Base-by-base conservation (phyloP, 1,140 invertebrate genomes). In the Brachionus rubens region DNA sequence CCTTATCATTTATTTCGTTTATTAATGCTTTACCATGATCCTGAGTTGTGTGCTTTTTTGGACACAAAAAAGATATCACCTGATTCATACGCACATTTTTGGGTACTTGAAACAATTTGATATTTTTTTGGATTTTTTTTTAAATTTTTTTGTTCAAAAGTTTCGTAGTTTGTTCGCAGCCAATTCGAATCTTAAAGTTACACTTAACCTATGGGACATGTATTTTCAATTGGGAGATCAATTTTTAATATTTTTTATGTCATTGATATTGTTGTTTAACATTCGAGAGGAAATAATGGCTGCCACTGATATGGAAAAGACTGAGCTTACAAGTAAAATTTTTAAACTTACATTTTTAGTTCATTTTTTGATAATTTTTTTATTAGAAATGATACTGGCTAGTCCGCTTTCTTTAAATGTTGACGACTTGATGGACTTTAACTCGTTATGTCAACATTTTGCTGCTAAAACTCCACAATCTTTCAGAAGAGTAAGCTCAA, bases 181-280 rank as follows among this genome's bases (percentile, higher is more conserved):
- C 21, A 90, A 90, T 26, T 96, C 94, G 83, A 90, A 88, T 79
- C 86, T 96, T 59, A 89, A 91, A 78, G 91, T 95, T 7, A 91
- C 92, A 65, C 88, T 91, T 75, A 89, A 89, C 78, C 92, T 99
- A 89, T 99, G 96, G 96, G 96, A 98, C 86, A 88, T 94, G 36
- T 98, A 98, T 82, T 95, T 99, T 81, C 94, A 97, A 86, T 91
- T 93, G 83, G 82, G 83, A 6, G 96, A 99, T 87, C 92, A 93
- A 21, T 99, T 98, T 86, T 91, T 98, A 78, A 89, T 96, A 79
- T 94, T 98, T 83, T 98, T 96, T 81, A 87, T 99, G 52, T 91
- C 91, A 0, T 87, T 99, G 24, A 96, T 98, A 48, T 52, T 76
- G 9, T 14, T 76, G n/a, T 50, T 76, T 24, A 62, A 62, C 40